Percentiles rank a stretch among this genome's conserved stretches.
Conservation (phyloP, 2,113 vertebrate species). For the Xenopus laevis region DNA sequence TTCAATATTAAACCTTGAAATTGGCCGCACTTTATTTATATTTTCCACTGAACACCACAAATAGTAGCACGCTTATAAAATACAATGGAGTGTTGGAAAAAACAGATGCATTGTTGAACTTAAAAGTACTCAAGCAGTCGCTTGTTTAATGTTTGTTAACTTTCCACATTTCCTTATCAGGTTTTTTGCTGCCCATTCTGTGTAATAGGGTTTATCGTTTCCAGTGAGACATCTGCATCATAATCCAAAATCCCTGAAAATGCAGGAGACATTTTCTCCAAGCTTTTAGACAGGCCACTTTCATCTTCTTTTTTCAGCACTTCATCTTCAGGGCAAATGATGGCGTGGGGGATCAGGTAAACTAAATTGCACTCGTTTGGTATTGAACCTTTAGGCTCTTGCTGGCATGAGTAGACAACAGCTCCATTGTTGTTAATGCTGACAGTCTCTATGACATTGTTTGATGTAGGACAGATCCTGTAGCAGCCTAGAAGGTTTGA, state of each 20-base stretch:
- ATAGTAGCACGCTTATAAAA: conserved; percentile 34
- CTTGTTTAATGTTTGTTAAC: no score
- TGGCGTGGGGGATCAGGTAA: conserved; percentile 87
- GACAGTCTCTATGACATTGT: conserved; percentile 84
- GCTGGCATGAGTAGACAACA: conserved; percentile 72
- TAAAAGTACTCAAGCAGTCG: not conserved
- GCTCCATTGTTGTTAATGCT: conserved; percentile 91
- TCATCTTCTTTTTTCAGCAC: conserved; percentile 67
- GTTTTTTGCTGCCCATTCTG: conserved; percentile 83
- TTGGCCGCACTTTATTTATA: conserved; percentile 6
- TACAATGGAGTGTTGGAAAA: conserved; percentile 3
- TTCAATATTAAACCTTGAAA: not conserved
- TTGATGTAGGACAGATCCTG: conserved; percentile 75
- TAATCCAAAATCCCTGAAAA: conserved; percentile 73
- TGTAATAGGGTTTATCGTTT: conserved; percentile 84
- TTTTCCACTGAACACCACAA: conserved; percentile 29
- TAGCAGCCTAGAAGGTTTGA: conserved; percentile 92
- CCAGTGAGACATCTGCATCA: conserved; percentile 75
- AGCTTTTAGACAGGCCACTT: conserved; percentile 66
- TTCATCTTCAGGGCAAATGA: conserved; percentile 72
- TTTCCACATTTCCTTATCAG: conserved; percentile 51
- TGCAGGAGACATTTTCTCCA: conserved; percentile 81
- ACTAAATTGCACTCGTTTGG: conserved; percentile 84
- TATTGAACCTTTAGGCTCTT: conserved; percentile 82
- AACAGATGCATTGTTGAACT: not conserved